Evolutionary conservation across 92 coral and sea anemone genomes (phyloP), one percentile per base, ranked within the genome.

Genomic region (Epizoanthus rinbou): DNA sequence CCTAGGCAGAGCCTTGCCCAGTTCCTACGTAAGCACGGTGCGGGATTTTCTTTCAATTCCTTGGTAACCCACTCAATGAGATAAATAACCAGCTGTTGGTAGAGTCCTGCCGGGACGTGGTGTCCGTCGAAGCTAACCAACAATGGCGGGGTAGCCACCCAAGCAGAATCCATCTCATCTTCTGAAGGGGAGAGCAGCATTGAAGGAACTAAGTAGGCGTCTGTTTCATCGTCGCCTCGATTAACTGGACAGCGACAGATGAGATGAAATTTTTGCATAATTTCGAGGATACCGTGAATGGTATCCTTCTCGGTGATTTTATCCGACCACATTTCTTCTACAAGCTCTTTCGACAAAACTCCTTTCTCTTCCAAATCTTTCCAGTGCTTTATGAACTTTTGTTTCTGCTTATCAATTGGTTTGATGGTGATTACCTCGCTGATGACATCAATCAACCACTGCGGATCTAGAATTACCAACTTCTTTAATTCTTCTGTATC

Each of bases 361-460:
- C 37, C 69, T 64, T 64, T 19, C 1, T 25, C 6, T 23, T 25
- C 18, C 41, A 64, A 64, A 2, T 25, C 41, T 1, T 9, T 13
- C 69, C 69, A 64, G 8, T 25, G 6, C 5, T 21, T 3, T 22
- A 1, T 19, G 18, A 64, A 23, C 16, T 64, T 18, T 25, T 10
- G 17, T 23, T 24, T 37, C 25, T 64, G 69, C 18, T 24, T 18
- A 4, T 64, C 18, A 3, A 9, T 23, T 23, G 37, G 39, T 18
- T 25, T 64, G 41, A 64, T 2, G 13, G 69, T 64, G 33, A 64
- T 64, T 17, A 64, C 69, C 3, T 11, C 8, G 25, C 33, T 25
- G 17, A 64, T 64, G n/a, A 25, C 41, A 64, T 64, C 69, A 64
- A 64, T 64, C 69, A 64, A 18, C 69, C 69, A 64, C 69, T 64